Base-by-base conservation (phyloP, 23 tunicate species). In the Styela plicata region DNA sequence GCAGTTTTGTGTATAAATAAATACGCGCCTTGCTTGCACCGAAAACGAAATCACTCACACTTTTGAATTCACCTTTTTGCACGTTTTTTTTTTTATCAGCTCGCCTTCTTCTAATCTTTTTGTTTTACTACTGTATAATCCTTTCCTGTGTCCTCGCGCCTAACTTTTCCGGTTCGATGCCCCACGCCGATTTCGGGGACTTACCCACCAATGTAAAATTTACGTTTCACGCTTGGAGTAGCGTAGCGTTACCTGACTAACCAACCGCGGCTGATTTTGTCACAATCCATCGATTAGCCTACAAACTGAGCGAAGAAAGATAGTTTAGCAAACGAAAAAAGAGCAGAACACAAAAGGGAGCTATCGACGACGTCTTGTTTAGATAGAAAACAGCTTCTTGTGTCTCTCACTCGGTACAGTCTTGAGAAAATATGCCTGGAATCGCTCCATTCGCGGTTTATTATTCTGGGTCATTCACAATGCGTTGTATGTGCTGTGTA, bases 181-280 rank as follows among this genome's bases (percentile, higher is more conserved):
- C 31, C 71, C 71, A 67, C 31, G 31, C 71, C 24, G 13, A 19
- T 18, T 17, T 67, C 57, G 31, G 71, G 71, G 71, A 67, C 71
- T 67, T 67, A 67, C 71, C 71, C 71, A 67, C 71, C 21, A 67
- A 19, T 24, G 22, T 24, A 67, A 67, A 25, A 67, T 62, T 67
- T 27, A 67, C 71, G 32, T 67, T 67, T 67, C 71, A 67, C 71
- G 71, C 32, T 67, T 67, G 71, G 2, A 67, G 31, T 67, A 67
- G 71, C 71, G 16, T 67, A 67, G 71, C 71, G 71, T 67, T 67
- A 67, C 71, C 31, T 67, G 71, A 22, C 21, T 67, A 67, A 22
- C 71, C 32, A 29, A 67, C 71, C 71, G 71, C 71, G 22, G 31
- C 71, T 67, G 71, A 67, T 67, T 25, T 67, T 18, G 71, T 25